A percentile compares a stretch with the other conserved stretches of the same genome.
Conservation (phyloP, 2,113 vertebrate species). For the Halichoerus grypus region DNA sequence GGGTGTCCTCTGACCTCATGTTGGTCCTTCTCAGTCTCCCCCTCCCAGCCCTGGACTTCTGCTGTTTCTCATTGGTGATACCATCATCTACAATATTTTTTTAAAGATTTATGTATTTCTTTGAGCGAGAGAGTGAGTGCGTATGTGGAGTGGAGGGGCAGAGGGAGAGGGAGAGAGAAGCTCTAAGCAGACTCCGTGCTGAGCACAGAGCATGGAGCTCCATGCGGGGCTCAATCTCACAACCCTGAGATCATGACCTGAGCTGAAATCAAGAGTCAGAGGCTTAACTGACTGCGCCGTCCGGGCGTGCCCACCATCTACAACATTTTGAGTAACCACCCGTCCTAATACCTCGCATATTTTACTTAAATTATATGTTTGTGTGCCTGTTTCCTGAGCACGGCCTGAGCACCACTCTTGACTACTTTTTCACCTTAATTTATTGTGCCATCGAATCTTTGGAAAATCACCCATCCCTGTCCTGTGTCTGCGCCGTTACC, state of each 20-base stretch:
- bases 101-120: not conserved
- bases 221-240: not conserved
- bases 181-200: not conserved
- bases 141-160: no score
- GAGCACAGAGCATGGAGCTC: not conserved
- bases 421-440: not conserved
- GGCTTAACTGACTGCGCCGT: not conserved
- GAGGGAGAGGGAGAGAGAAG: not conserved
- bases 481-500: not conserved
- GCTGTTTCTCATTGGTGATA: not conserved
- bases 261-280: not conserved
- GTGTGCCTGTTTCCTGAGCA: not conserved
- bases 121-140: not conserved
- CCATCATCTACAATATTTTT: not conserved
- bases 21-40: not conserved
- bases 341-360: not conserved
- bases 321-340: not conserved
- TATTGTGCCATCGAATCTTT: not conserved
- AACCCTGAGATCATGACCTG: not conserved
- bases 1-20: not conserved
- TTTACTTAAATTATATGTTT: not conserved
- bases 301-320: not conserved
- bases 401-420: not conserved
- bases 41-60: not conserved
- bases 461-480: fast-evolving